These are phyloP conservation scores for Bradypus variegatus DNA, from an alignment of 2,797 vertebrate species.

Conservation along the genomic window DNA sequence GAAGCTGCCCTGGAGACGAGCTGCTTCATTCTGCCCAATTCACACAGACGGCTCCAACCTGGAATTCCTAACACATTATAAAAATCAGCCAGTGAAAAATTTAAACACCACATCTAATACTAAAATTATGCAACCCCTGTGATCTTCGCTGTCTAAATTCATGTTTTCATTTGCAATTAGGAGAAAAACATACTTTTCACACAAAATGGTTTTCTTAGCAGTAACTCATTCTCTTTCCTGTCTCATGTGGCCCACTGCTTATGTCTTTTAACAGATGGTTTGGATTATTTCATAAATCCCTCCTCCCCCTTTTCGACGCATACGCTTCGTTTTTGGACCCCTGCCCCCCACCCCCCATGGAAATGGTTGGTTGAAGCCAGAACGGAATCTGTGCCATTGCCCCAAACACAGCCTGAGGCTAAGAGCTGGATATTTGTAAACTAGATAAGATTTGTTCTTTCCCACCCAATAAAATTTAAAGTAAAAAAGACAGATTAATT, in stretches of 20 bases:
- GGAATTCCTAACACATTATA: rapidly evolving
- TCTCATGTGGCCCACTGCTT: background rate
- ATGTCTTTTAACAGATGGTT: background rate
- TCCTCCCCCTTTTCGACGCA: background rate
- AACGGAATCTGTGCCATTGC: rapidly evolving
- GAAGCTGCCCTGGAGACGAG: rapidly evolving
- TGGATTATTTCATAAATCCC: background rate
- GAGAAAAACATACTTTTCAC: background rate
- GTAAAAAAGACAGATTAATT: constrained; percentile 48
- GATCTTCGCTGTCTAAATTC: background rate
- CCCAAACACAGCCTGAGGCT: rapidly evolving
- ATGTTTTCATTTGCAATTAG: background rate
- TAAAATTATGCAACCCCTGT: background rate
- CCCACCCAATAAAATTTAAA: background rate
- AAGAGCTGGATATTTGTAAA: background rate
- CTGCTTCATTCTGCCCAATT: rapidly evolving
- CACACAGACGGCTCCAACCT: rapidly evolving
- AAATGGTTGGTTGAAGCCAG: background rate
- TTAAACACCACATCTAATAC: background rate
- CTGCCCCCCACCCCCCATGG: background rate
- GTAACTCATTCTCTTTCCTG: background rate
- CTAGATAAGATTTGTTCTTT: background rate
- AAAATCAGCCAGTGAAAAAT: rapidly evolving
- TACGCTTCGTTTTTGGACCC: background rate
- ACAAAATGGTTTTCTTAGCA: constrained; percentile 13